Percentiles rank a stretch among this genome's conserved stretches.
Conservation (phyloP, 2,797 vertebrate genomes). For the Hafferia zeledoni region DNA sequence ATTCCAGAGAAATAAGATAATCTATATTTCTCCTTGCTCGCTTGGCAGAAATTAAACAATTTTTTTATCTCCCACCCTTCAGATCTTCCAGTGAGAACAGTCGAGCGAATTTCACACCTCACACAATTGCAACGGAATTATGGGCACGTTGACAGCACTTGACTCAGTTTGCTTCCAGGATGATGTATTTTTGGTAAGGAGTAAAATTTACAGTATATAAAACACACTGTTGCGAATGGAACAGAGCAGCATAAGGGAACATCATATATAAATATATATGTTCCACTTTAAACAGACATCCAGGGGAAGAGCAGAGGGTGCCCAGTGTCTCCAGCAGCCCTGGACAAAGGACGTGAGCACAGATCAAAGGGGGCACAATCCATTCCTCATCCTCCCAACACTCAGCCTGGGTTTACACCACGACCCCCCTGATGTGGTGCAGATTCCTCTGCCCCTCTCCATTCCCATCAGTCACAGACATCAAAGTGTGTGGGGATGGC, state of each 20-base stretch:
- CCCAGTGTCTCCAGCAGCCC: conserved; percentile 15
- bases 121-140: conserved; percentile 24
- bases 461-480: conserved; percentile 5
- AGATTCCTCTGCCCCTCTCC: conserved; percentile 53
- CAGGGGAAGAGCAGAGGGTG: neutral
- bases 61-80: conserved; percentile 36
- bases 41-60: conserved; percentile 1
- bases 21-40: neutral
- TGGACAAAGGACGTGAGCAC: neutral
- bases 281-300: neutral
- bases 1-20: neutral
- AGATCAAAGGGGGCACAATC: conserved; percentile 60
- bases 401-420: conserved; percentile 69
- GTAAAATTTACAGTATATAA: neutral
- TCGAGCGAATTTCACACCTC: conserved; percentile 55
- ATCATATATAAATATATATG: neutral
- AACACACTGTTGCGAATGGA: neutral
- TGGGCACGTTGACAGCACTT: conserved; percentile 37
- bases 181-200: conserved; percentile 11
- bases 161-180: conserved; percentile 20
- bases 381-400: conserved; percentile 56
- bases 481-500: neutral
- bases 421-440: conserved; percentile 56
- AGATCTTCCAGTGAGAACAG: conserved; percentile 29
- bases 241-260: neutral